phyloP scores from a whole-genome alignment of 2,113 vertebrate species.

The Todiramphus chloris region DNA sequence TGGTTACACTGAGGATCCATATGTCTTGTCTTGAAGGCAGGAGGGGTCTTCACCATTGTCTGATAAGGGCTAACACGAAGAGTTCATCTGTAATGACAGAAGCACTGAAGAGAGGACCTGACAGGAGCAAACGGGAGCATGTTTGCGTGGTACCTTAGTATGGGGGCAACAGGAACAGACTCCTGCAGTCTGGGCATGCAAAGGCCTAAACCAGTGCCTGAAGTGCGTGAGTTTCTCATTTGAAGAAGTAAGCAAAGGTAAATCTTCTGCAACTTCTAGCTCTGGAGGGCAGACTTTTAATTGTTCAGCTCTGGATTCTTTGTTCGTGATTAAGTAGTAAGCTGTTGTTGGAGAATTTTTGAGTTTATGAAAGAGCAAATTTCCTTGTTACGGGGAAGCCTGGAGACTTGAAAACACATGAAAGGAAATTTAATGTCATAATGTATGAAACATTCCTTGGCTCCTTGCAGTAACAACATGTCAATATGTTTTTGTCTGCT shows the following conservation, averaged over 20 bases:
- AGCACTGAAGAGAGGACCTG: not conserved
- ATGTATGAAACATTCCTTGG: not conserved
- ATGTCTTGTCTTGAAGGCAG: not conserved
- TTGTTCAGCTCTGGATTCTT: not conserved
- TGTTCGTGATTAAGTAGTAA: not conserved
- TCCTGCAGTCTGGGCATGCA: not conserved
- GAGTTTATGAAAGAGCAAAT: not conserved
- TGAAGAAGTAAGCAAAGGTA: not conserved
- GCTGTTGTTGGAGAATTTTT: not conserved
- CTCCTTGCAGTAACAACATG: conserved; percentile 40
- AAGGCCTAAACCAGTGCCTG: not conserved
- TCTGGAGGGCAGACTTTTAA: not conserved
- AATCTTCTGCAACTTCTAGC: not conserved
- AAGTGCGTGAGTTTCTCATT: not conserved
- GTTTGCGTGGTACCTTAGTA: not conserved
- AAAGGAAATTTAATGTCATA: not conserved
- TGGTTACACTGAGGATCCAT: not conserved
- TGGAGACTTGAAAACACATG: not conserved
- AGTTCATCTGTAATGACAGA: not conserved
- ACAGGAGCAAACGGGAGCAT: not conserved
- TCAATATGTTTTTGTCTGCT: conserved; percentile 71
- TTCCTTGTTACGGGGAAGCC: not conserved
- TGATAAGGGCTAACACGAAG: fast-evolving
- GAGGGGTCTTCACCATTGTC: not conserved
- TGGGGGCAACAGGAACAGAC: not conserved